Evolutionary conservation across 1,140 invertebrate genomes (phyloP).

Genomic region (Delia radicum): DNA sequence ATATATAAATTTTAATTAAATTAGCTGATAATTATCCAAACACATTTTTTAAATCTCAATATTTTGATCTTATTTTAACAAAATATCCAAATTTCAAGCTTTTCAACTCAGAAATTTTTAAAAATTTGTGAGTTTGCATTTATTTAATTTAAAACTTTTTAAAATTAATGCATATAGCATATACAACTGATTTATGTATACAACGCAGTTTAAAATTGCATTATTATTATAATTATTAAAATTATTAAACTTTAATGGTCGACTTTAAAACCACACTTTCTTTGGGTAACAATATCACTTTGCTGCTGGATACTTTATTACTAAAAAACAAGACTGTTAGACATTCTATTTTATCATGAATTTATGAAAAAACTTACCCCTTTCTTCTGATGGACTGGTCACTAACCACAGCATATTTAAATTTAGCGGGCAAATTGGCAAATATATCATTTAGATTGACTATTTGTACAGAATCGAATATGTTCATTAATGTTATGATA

Average conservation of each 20-base stretch:
- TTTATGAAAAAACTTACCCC: conserved; percentile 27
- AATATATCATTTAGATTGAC: conserved; percentile 41
- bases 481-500: conserved; percentile 46
- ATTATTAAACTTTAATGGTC: conserved; percentile 9
- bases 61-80: neutral
- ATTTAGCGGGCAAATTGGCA: conserved; percentile 35
- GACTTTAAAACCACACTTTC: conserved; percentile 43
- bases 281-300: conserved; percentile 39
- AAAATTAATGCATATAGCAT: neutral
- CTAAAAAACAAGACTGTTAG: neutral
- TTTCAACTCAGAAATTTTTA: neutral
- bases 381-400: conserved; percentile 35
- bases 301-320: neutral
- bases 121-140: too few relatives aligned
- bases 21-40: too few relatives aligned
- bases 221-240: too few relatives aligned
- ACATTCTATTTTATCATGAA: too few relatives aligned
- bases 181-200: neutral
- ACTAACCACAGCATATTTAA: conserved; percentile 47
- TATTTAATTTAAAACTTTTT: neutral
- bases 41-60: too few relatives aligned
- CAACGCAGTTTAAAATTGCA: neutral
- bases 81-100: neutral
- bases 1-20: too few relatives aligned
- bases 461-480: conserved; percentile 42